Evolutionary conservation across 2,888 invertebrate genomes (phyloP), one percentile per base, ranked within the genome.

Genomic region (Coelogynopora nodosa): DNA sequence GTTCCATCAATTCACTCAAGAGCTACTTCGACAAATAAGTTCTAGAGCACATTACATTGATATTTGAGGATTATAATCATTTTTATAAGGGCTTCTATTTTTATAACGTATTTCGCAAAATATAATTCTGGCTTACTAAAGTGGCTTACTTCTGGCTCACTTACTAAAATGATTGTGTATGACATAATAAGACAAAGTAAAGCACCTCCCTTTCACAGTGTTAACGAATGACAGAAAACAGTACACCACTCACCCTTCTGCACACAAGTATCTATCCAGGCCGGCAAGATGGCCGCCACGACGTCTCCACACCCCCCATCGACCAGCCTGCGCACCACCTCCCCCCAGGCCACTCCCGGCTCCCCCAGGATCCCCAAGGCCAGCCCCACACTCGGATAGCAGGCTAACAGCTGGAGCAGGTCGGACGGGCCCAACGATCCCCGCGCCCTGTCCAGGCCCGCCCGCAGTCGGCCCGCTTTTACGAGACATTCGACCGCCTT

Each of bases 401-500:
- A 49, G 49, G 49, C 5, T 5, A 49, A 18, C 18, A 49, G 49
- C 5, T 13, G 5, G 49, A 49, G 5, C 49, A 49, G 18, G 18
- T 49, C 82, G 1, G 23, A 23, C 82, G 30, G 13, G 0, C 27
- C 26, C 23, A 18, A 23, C 0, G 82, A n/a, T 82, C 30, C 82
- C 28, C 29, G n/a, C 26, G 30, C 82, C 30, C 30, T n/a, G 82
- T 28, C 82, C 1, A 82, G 30, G 27, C 0, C 82, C 1, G 82
- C 82, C 30, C 30, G 30, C 0, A 23, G 23, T 23, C 82, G 82
- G 82, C 82, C 82, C 0, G 82, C 23, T 23, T 30, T 28, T n/a
- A 82, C 82, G 30, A 82, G 82, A 30, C 82, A 82, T 28, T 82
- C 82, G 82, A 82, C 82, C 13, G 82, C 23, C 30, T 30, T 28